A percentile compares a stretch with the other conserved stretches of the same genome.
Conservation (phyloP, 2,113 vertebrate species). For the Sander lucioperca region DNA sequence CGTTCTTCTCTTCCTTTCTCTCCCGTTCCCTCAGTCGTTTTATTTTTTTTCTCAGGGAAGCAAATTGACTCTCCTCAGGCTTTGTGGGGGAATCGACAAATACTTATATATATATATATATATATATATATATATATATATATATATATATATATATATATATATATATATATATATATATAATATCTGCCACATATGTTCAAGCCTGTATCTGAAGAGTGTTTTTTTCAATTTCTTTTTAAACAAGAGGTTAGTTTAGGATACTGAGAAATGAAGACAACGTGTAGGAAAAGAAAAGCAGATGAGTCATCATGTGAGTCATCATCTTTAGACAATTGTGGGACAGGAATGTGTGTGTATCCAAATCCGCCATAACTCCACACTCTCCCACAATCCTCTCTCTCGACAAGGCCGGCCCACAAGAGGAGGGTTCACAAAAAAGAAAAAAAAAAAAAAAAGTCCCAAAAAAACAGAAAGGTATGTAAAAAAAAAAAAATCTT, state of each 20-base stretch:
- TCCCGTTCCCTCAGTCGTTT: background rate
- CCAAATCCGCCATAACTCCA: conserved; percentile 31
- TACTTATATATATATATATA: background rate
- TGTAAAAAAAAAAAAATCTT: conserved; percentile 20
- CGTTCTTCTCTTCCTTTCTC: conserved; percentile 40
- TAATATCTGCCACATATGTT: conserved; percentile 36
- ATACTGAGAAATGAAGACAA: background rate
- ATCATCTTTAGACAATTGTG: conserved; percentile 42
- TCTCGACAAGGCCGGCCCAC: conserved; percentile 40
- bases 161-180: background rate
- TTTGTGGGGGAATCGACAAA: conserved; percentile 43
- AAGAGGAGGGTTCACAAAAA: conserved; percentile 40
- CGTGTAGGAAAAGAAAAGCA: background rate
- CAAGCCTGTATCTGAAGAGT: conserved; percentile 1
- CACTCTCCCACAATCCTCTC: conserved; percentile 68
- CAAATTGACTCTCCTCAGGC: conserved; percentile 61
- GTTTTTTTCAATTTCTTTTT: background rate
- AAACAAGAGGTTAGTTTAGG: background rate
- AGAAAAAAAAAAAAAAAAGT: conserved; percentile 26
- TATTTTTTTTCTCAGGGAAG: conserved; percentile 35
- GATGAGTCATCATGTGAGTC: conserved; percentile 60
- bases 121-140: no score
- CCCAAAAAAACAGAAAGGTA: conserved; percentile 53
- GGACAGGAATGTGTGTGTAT: conserved; percentile 44
- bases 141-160: no score